Base-by-base conservation (phyloP, 2,113 vertebrate species). In the Chlamydotis undulata region DNA sequence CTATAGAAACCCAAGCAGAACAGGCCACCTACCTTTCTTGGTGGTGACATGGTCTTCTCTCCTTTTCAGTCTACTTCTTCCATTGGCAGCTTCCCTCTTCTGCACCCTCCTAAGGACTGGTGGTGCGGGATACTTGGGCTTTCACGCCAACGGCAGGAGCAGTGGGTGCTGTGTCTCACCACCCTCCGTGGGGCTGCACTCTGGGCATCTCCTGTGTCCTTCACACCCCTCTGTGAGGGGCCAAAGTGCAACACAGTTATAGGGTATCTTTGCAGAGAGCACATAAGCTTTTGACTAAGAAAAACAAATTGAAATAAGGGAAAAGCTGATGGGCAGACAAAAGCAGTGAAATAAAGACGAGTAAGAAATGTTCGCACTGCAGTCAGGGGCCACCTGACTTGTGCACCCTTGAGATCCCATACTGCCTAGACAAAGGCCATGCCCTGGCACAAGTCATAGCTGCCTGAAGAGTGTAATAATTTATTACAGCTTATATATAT, bases 121-220 rank as follows among this genome's bases (percentile, higher is more conserved):
- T 29, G 24, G 7, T 33, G 7, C 17, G 39, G 57, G 21, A 35
- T 52, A 60, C 21, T 28, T 53, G 17, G 57, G n/a, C 4, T 73
- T 82, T 88, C 45, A 24, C 19, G 23, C 12, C 67, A 57, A 3
- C 1, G 1, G 37, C 23, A 80, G 57, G 26, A 87, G 41, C 31
- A 78, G n/a, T 5, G 4, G 17, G 12, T 25, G 16, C 19, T 47
- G 5, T 17, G 23, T 53, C 55, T 56, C 9, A 18, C 25, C 15
- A 39, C 16, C 10, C 8, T 61, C 2, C 0, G 0, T 31, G 12
- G 14, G 15, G 13, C 56, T 83, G 37, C 28, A 33, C 14, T 21
- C 39, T 26, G 23, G 26, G 55, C 7, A 9, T 15, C 2, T 39
- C 12, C 43, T 17, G 4, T 7, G 33, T 59, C n/a, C 69, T 67